Evolutionary conservation across 2,113 vertebrate species (phyloP).

Genomic region (Lagopus muta): DNA sequence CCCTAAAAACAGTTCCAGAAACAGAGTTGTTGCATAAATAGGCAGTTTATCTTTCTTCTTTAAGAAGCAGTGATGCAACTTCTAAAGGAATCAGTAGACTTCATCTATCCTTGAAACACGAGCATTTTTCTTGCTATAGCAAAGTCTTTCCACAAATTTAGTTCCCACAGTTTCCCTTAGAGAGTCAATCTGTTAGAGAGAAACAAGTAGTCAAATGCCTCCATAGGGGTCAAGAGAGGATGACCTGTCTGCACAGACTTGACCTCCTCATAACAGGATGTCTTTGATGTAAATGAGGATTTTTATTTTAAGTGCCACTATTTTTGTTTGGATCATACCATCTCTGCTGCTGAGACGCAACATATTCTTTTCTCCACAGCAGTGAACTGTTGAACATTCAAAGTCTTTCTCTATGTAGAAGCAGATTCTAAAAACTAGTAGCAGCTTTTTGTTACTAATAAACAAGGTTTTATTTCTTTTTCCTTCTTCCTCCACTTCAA

Average conservation of each 20-base stretch:
- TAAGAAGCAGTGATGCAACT: neutral
- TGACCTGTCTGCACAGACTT: constrained; percentile 33
- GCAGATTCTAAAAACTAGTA: neutral
- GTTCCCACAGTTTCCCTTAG: constrained; percentile 65
- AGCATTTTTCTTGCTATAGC: constrained; percentile 4
- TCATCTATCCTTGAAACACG: neutral
- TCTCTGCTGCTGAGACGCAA: neutral
- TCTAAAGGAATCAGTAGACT: neutral
- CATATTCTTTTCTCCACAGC: constrained; percentile 16
- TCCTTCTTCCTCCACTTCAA: neutral
- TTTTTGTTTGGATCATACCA: constrained; percentile 51
- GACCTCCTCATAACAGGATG: constrained; percentile 66
- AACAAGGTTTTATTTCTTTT: neutral
- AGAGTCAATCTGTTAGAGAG: neutral
- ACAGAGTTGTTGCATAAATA: accelerated
- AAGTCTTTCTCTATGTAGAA: neutral
- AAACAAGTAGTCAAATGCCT: neutral
- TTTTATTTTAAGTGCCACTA: constrained; percentile 68
- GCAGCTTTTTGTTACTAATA: neutral
- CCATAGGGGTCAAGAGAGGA: constrained; percentile 50
- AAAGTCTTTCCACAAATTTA: constrained; percentile 24
- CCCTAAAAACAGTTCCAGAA: neutral
- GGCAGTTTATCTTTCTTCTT: neutral
- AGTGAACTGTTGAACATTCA: neutral
- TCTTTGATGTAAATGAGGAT: constrained; percentile 73